Evolutionary conservation across 2,797 vertebrate genomes (phyloP).

Genomic region (Pygocentrus nattereri): DNA sequence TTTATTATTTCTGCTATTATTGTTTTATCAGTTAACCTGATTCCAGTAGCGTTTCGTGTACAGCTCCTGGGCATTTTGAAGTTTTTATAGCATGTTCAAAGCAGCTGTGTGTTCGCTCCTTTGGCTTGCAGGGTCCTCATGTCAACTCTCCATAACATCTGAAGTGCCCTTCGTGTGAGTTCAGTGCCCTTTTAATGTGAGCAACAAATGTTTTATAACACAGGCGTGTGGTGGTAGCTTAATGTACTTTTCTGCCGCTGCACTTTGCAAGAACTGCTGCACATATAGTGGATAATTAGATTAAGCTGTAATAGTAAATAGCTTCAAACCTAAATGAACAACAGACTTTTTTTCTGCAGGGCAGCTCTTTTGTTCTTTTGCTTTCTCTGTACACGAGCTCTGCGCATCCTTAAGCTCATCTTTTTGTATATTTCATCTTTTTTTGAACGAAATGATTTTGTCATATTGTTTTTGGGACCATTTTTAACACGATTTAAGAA

Average conservation of each 20-base stretch:
- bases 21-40: not conserved
- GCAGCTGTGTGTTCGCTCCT: conserved; percentile 36
- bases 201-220: conserved; percentile 35
- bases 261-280: conserved; percentile 39
- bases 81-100: conserved; percentile 32
- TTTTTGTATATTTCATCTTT: too few species aligned
- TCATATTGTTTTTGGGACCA: too few species aligned
- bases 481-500: too few species aligned
- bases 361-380: not conserved
- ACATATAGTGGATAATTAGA: conserved; percentile 45
- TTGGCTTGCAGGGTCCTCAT: conserved; percentile 18
- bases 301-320: conserved; percentile 32
- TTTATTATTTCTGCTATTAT: not conserved
- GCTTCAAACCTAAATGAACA: conserved; percentile 26
- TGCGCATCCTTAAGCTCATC: not conserved
- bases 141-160: conserved; percentile 38
- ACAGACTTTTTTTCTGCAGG: conserved; percentile 19
- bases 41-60: not conserved
- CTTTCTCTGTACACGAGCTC: not conserved
- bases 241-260: conserved; percentile 11
- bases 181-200: conserved; percentile 12
- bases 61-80: conserved; percentile 25
- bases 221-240: conserved; percentile 13
- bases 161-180: conserved; percentile 13
- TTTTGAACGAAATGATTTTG: too few species aligned